Base-by-base conservation (phyloP, 1,140 invertebrate genomes). In the Aphelinus certus region DNA sequence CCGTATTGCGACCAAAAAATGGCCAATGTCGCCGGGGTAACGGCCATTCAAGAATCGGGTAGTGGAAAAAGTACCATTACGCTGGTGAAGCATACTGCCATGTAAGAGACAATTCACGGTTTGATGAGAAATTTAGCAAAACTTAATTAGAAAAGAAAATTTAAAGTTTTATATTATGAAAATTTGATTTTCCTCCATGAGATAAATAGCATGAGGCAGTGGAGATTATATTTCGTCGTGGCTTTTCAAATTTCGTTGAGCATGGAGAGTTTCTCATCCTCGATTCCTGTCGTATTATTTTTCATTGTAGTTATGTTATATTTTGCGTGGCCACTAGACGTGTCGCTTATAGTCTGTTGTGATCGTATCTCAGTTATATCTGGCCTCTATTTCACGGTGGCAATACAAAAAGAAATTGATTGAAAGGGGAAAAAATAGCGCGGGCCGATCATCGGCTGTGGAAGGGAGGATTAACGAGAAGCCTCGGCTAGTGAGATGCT, bases 1-100 rank as follows among this genome's bases (percentile, higher is more conserved):
- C 94, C 94, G 91, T 95, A 95, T 95, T 95, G 94, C 92, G 93
- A 94, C 87, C 89, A 89, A 89, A 88, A 88, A 88, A 88, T 90
- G 88, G 90, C 89, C 90, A 94, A 94, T 92, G 92, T 92, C 89
- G 83, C 91, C 90, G 89, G 91, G 89, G 88, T 92, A 89, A 89
- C 93, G 91, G 84, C 93, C 91, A 90, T 94, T 91, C 89, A 86
- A 87, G 86, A 87, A 67, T 87, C 87, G 84, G 84, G 85, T 87
- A 87, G 84, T 82, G 87, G 87, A 85, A 88, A 88, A 87, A 86
- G 83, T 87, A 88, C 86, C 85, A 88, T 88, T 86, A 88, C 83
- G 84, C 86, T 88, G 85, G 85, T 88, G 84, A 88, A 86, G 85
- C 87, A 88, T 83, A 87, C 86, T 81, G 81, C 81, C 82, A 88